Evolutionary conservation across 1,140 invertebrate genomes (phyloP).

Genomic region (Penaeus indicus): DNA sequence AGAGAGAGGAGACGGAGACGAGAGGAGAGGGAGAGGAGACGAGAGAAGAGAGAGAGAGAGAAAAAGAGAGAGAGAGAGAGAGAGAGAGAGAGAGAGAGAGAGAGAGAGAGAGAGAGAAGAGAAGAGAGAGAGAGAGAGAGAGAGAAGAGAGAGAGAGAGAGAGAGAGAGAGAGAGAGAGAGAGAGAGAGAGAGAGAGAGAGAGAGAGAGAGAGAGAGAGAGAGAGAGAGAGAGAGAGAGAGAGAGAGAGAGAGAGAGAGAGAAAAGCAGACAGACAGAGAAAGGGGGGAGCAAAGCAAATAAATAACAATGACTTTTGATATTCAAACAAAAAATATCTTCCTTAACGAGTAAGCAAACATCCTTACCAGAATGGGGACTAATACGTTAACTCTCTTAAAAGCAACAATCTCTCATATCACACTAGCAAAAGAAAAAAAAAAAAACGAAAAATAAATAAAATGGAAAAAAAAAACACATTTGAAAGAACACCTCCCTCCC

Average conservation of each 20-base stretch:
- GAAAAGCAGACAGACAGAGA: background rate
- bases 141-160: background rate
- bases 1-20: too few relatives aligned
- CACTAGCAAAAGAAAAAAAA: too few relatives aligned
- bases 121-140: background rate
- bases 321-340: too few relatives aligned
- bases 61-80: background rate
- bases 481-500: too few relatives aligned
- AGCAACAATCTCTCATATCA: too few relatives aligned
- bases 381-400: too few relatives aligned
- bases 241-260: background rate
- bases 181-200: background rate
- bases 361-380: too few relatives aligned
- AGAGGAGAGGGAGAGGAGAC: too few relatives aligned
- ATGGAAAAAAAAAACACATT: too few relatives aligned
- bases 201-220: constrained; percentile 33
- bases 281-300: background rate
- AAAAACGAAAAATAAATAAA: too few relatives aligned
- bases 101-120: background rate
- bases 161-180: background rate
- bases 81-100: background rate
- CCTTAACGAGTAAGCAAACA: too few relatives aligned
- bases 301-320: background rate
- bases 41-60: too few relatives aligned
- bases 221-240: background rate